Percentiles rank a stretch among this genome's conserved stretches.
Conservation (phyloP, 2,888 invertebrate genomes). For the Fissipunctia ypsillon region DNA sequence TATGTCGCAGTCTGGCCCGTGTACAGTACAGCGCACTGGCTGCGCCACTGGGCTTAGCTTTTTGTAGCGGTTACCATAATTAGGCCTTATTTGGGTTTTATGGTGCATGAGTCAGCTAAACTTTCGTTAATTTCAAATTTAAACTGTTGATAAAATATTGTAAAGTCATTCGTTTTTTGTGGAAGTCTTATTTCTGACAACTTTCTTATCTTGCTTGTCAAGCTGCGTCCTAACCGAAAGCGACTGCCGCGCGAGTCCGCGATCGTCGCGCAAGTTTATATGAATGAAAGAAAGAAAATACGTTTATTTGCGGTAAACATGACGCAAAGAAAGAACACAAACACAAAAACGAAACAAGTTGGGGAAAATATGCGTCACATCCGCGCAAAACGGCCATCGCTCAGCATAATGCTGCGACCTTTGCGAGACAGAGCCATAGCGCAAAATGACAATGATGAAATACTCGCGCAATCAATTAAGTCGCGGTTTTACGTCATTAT, state of each 20-base stretch:
- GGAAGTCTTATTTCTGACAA: background rate
- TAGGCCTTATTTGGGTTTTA: constrained; percentile 34
- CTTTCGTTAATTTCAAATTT: constrained; percentile 34
- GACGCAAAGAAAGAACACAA: too few species aligned
- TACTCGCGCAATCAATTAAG: background rate
- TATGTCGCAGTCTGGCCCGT: constrained; percentile 72
- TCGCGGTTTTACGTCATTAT: too few species aligned
- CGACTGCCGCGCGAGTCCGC: background rate
- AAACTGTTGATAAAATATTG: constrained; percentile 19
- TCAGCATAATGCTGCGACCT: too few species aligned
- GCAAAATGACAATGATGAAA: too few species aligned
- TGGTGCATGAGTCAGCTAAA: constrained; percentile 54
- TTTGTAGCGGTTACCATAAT: constrained; percentile 41
- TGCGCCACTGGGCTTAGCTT: constrained; percentile 16
- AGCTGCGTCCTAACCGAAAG: too few species aligned
- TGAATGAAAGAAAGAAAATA: too few species aligned
- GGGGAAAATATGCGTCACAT: too few species aligned
- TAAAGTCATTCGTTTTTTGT: background rate
- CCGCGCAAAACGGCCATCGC: too few species aligned
- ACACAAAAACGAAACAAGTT: too few species aligned
- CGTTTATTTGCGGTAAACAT: too few species aligned
- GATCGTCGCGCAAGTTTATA: background rate
- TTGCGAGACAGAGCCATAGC: too few species aligned
- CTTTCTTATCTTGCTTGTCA: background rate
- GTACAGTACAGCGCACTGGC: constrained; percentile 22